Base-by-base conservation (phyloP, 2,888 invertebrate species). In the Napeogenes sylphis region DNA sequence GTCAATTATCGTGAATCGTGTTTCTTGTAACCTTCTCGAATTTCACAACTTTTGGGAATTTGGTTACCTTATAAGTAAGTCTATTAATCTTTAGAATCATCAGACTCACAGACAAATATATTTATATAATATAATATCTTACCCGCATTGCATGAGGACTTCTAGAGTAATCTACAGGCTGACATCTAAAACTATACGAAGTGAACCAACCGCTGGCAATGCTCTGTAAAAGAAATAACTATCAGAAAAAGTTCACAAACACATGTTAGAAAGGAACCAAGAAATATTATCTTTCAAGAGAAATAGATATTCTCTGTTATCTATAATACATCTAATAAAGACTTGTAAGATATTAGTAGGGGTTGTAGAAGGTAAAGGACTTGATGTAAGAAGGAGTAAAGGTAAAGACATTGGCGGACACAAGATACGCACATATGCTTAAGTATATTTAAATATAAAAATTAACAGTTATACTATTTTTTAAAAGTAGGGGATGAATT, bases 91-190 rank as follows among this genome's bases (percentile, higher is more conserved):
- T 6, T 51, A 30, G 21, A 30, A 30, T 8, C 21, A 51, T 51
- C 30, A 10, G 21, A 51, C 47, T 8, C 2, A 55, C 42, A 12
- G 10, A 42, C 42, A 42, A 3, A 10, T 42, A 30, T 59, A 21
- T 14, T 4, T 32, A 21, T 12, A 14, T 33, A 12, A 14, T 56
- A 53, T 61, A 55, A 45, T 30, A 59, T 77, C 90, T 87, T 84
- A 93, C 93, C 80, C 96, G 92, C 81, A 96, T 77, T 4, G 96
- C 97, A 69, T 91, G 79, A 5, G 95, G 94, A 73, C 88, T 92
- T 65, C 91, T 91, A 8, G 96, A 94, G 80, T 96, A 97, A 84
- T 97, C 97, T 4, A 97, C 96, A 3, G 97, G 96, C 83, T 97
- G 96, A 82, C 97, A 97, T 68, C 93, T 93, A 73, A 95, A 93